Evolutionary conservation across 2,797 vertebrate genomes (phyloP).

Genomic region (Hyperoplus immaculatus): DNA sequence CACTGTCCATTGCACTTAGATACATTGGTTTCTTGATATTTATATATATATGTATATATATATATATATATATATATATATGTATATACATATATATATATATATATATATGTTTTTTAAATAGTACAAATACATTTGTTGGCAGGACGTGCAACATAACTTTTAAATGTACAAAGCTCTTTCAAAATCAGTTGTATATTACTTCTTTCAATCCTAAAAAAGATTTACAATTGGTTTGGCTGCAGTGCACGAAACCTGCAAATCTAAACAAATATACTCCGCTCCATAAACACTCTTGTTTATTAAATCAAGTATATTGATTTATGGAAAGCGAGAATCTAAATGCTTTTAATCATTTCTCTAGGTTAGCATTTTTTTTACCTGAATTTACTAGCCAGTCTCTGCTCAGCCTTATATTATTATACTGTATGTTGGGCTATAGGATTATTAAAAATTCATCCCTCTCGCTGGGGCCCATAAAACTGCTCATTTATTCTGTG

Average conservation of each 20-base stretch:
- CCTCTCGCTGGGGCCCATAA: background rate
- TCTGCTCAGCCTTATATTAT: background rate
- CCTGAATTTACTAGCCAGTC: background rate
- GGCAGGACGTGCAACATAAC: too few relatives aligned
- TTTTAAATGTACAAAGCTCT: too few relatives aligned
- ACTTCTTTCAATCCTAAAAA: background rate
- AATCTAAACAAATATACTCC: background rate
- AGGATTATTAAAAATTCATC: constrained; percentile 20
- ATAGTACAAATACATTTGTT: too few relatives aligned
- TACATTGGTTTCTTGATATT: constrained; percentile 8
- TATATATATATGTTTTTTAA: too few relatives aligned
- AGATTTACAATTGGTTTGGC: background rate
- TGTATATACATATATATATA: too few relatives aligned
- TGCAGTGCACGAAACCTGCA: background rate
- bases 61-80: background rate
- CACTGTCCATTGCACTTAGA: constrained; percentile 28
- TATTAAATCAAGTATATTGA: constrained; percentile 13
- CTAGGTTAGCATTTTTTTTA: background rate
- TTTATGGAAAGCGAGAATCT: background rate
- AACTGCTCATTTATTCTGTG: background rate
- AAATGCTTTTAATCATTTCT: background rate
- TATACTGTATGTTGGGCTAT: background rate
- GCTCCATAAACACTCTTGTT: background rate
- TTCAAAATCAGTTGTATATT: too few relatives aligned
- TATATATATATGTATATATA: background rate